A percentile compares a stretch with the other conserved stretches of the same genome.
phyloP scores from a whole-genome alignment of 2,113 vertebrate genomes.

The Xiphophorus couchianus region DNA sequence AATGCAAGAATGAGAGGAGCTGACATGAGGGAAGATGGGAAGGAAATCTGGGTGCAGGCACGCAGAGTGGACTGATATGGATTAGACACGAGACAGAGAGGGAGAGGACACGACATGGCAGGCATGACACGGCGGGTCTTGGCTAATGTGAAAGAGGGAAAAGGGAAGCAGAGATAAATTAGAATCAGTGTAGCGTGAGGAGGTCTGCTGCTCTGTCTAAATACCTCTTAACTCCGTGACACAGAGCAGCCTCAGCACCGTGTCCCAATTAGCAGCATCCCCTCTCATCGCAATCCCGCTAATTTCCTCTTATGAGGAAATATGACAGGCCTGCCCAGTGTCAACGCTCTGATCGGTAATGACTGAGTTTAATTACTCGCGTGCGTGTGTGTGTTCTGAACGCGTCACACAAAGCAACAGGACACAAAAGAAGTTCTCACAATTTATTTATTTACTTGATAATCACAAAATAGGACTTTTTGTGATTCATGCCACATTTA shows the following conservation, averaged over 20 bases:
- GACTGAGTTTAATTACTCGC: constrained; percentile 23
- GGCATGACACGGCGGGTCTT: constrained; percentile 5
- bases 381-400: neutral
- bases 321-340: constrained; percentile 27
- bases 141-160: constrained; percentile 17
- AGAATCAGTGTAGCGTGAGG: constrained; percentile 6
- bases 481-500: too few relatives aligned
- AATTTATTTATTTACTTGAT: too few relatives aligned
- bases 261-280: constrained; percentile 33
- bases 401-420: constrained; percentile 4
- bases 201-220: constrained; percentile 16
- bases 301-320: constrained; percentile 25
- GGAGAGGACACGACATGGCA: constrained; percentile 8
- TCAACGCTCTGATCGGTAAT: constrained; percentile 12
- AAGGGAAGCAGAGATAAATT: constrained; percentile 24
- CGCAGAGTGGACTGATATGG: constrained; percentile 12
- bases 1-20: neutral
- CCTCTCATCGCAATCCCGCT: constrained; percentile 10
- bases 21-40: neutral
- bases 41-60: constrained; percentile 25
- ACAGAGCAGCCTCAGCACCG: neutral
- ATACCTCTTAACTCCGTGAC: constrained; percentile 14
- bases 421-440: neutral
- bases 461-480: too few relatives aligned
- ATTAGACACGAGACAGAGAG: constrained; percentile 11